phyloP scores from a whole-genome alignment of 2,113 vertebrate species.

The Thalassoma bifasciatum region DNA sequence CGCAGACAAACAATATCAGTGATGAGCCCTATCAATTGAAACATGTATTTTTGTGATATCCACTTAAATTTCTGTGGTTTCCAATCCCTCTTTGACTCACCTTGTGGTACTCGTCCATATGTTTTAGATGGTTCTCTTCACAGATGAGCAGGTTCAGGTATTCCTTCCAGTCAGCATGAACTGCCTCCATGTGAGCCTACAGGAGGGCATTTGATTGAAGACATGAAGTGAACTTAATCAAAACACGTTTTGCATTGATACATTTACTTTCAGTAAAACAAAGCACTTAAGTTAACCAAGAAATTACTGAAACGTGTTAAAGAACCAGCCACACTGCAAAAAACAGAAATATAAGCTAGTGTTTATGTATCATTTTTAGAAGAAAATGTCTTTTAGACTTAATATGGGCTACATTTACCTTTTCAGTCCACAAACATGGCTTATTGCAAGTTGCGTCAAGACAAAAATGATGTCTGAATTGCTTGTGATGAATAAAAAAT shows the following conservation, averaged over 20 bases:
- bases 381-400: no score
- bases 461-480: no score
- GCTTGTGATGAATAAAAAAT: no score
- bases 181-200: slow-evolving; percentile 95
- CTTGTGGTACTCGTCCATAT: slow-evolving; percentile 98
- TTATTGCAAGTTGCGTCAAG: no score
- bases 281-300: neutral
- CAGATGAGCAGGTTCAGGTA: slow-evolving; percentile 98
- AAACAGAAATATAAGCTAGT: no score
- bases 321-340: no score
- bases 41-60: neutral
- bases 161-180: slow-evolving; percentile 97
- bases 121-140: slow-evolving; percentile 96
- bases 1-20: slow-evolving; percentile 7
- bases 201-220: neutral
- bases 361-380: no score
- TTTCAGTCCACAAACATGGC: no score
- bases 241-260: neutral
- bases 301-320: neutral
- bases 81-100: slow-evolving; percentile 67
- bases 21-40: slow-evolving; percentile 6
- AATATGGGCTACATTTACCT: no score
- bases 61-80: neutral
- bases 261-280: neutral
- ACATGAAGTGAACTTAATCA: neutral